Evolutionary conservation across 2,888 invertebrate genomes (phyloP), one percentile per base, ranked within the genome.

Genomic region (Choristoneura rosaceana): DNA sequence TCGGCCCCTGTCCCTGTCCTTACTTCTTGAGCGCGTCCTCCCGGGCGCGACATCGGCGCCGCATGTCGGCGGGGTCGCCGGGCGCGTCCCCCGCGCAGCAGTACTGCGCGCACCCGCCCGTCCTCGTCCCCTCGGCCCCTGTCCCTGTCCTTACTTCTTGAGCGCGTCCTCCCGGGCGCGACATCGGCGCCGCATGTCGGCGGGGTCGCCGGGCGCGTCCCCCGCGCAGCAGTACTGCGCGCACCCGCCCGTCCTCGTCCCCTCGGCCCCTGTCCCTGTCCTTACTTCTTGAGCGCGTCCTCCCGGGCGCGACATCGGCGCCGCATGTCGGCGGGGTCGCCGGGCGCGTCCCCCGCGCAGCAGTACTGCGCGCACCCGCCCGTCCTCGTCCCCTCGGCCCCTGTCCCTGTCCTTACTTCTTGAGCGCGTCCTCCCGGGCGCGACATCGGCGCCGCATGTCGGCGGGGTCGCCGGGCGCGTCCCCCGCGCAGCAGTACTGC

Each of bases 101-200:
- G 85, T 97, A 98, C 82, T 97, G n/a, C n/a, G n/a, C n/a, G n/a
- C n/a, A n/a, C n/a, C n/a, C n/a, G n/a, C n/a, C n/a, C n/a, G n/a
- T n/a, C n/a, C n/a, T n/a, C n/a, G n/a, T n/a, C n/a, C n/a, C n/a
- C n/a, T n/a, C n/a, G n/a, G n/a, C n/a, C n/a, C n/a, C n/a, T n/a
- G n/a, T n/a, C n/a, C n/a, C n/a, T n/a, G n/a, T n/a, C n/a, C n/a
- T n/a, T 60, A 95, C 95, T 96, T 96, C 85, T 98, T 97, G 0
- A 98, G 87, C 4, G 98, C 98, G 79, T 98, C 98, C 86, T 98
- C 98, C 82, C 98, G 98, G 64, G 96, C 96, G 75, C 96, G 96
- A 79, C 97, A 97, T 81, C 98, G 97, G 1, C 95, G 90, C 2
- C 95, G 87, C 0, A 96, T 96, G 83, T 97, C 96, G 0, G 96